Percentiles rank a stretch among this genome's conserved stretches.
Conservation (phyloP, 2,888 invertebrate species). For the Eilema depressum region DNA sequence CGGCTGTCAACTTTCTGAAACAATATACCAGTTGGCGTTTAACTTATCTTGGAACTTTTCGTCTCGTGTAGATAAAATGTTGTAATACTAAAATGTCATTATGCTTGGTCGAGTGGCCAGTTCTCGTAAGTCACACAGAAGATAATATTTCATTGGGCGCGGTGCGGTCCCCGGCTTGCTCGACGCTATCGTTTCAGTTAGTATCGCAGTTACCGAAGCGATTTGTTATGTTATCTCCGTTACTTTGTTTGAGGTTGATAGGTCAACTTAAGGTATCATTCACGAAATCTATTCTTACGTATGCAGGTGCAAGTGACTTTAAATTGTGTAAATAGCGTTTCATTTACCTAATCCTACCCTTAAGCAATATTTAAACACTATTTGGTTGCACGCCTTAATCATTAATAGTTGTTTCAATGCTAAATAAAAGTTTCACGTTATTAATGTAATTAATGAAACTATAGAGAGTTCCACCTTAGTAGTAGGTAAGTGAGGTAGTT, state of each 20-base stretch:
- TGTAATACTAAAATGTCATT: conserved; percentile 87
- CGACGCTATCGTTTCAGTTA: conserved; percentile 74
- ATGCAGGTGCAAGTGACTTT: conserved; percentile 36
- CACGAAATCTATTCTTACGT: conserved; percentile 61
- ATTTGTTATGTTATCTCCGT: conserved; percentile 83
- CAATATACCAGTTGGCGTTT: conserved; percentile 86
- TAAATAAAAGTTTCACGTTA: neutral
- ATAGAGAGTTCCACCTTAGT: conserved; percentile 21
- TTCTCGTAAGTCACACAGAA: conserved; percentile 74
- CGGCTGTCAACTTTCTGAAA: conserved; percentile 83
- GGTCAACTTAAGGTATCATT: conserved; percentile 77
- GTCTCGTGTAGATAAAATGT: conserved; percentile 84
- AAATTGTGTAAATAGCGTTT: conserved; percentile 17
- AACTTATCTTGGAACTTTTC: conserved; percentile 84
- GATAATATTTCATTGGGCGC: conserved; percentile 80
- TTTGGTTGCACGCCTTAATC: neutral
- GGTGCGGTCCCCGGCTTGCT: conserved; percentile 56
- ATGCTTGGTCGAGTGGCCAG: conserved; percentile 75
- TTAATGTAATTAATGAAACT: neutral
- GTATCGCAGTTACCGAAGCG: conserved; percentile 77
- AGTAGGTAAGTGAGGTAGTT: conserved; percentile 42
- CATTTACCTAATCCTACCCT: conserved; percentile 8
- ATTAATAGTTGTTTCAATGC: neutral
- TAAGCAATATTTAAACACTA: neutral
- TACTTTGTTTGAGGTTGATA: conserved; percentile 81